phyloP scores from a whole-genome alignment of 2,797 vertebrate species.

The Crenuchus spilurus region DNA sequence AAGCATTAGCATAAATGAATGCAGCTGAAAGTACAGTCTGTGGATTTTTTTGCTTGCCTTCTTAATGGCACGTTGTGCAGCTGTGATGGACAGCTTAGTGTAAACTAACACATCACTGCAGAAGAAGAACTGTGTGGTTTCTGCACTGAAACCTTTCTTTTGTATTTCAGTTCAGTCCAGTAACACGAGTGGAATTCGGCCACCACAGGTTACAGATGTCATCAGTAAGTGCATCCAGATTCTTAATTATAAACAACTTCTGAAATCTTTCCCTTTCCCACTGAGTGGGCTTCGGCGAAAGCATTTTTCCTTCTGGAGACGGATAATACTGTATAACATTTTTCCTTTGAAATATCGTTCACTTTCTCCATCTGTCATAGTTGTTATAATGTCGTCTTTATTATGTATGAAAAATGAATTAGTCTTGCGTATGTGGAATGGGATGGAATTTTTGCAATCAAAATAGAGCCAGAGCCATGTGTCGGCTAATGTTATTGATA shows the following conservation, averaged over 20 bases:
- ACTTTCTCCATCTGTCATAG: constrained; percentile 39
- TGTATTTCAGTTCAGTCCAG: constrained; percentile 80
- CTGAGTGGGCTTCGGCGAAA: constrained; percentile 7
- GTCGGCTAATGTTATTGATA: too few species aligned
- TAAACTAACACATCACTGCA: background rate
- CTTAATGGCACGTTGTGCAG: too few species aligned
- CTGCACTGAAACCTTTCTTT: constrained; percentile 46
- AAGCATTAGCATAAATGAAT: too few species aligned
- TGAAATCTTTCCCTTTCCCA: constrained; percentile 30
- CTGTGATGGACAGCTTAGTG: background rate
- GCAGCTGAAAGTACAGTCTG: too few species aligned
- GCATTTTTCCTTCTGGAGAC: background rate
- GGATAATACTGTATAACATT: background rate
- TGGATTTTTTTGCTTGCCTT: too few species aligned
- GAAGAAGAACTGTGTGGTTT: background rate
- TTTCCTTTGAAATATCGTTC: constrained; percentile 45
- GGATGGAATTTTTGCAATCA: background rate
- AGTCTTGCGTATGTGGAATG: constrained; percentile 51
- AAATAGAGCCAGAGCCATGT: background rate
- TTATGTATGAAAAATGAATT: constrained; percentile 44
- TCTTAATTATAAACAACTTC: constrained; percentile 55
- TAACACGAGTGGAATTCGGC: constrained; percentile 73
- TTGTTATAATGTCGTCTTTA: constrained; percentile 48
- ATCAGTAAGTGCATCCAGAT: constrained; percentile 79
- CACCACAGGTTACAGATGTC: constrained; percentile 66